Percentiles rank a stretch among this genome's conserved stretches.
Conservation (phyloP, 2,797 vertebrate species). For the Chloroceryle amazona region DNA sequence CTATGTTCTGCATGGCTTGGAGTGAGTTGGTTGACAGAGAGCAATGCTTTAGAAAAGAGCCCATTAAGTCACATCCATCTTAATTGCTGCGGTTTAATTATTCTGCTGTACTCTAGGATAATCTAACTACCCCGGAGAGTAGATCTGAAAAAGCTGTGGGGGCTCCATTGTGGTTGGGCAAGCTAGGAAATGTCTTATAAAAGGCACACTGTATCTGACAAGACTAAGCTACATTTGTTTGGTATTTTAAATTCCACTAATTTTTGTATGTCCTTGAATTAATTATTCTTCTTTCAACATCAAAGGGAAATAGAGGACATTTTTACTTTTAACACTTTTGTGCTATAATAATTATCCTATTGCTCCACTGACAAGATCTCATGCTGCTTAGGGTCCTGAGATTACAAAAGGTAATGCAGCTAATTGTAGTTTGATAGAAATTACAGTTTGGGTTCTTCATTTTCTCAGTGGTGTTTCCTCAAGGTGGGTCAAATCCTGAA, state of each 20-base stretch:
- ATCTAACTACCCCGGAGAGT: constrained; percentile 36
- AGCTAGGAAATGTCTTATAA: constrained; percentile 20
- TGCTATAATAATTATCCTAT: constrained; percentile 14
- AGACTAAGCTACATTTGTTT: constrained; percentile 54
- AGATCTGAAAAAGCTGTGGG: constrained; percentile 41
- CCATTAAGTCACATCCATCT: constrained; percentile 38
- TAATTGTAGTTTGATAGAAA: constrained; percentile 31
- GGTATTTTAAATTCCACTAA: constrained; percentile 70
- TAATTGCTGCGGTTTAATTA: constrained; percentile 55
- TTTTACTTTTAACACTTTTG: constrained; percentile 48
- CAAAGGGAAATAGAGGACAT: constrained; percentile 28
- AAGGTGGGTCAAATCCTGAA: background rate
- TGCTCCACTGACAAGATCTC: constrained; percentile 17
- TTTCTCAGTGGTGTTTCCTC: background rate
- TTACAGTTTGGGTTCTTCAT: background rate
- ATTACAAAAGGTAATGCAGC: constrained; percentile 39
- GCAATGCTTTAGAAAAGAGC: background rate
- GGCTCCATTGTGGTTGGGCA: constrained; percentile 2
- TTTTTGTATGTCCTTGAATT: constrained; percentile 67
- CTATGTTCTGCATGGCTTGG: background rate
- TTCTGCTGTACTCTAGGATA: constrained; percentile 28
- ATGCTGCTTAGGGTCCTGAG: background rate
- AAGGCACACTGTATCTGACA: constrained; percentile 8
- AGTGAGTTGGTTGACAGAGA: background rate
- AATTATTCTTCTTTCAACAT: constrained; percentile 53